Percentiles rank a stretch among this genome's conserved stretches.
Conservation (phyloP, 1,140 invertebrate species). For the Hyphantria cunea region DNA sequence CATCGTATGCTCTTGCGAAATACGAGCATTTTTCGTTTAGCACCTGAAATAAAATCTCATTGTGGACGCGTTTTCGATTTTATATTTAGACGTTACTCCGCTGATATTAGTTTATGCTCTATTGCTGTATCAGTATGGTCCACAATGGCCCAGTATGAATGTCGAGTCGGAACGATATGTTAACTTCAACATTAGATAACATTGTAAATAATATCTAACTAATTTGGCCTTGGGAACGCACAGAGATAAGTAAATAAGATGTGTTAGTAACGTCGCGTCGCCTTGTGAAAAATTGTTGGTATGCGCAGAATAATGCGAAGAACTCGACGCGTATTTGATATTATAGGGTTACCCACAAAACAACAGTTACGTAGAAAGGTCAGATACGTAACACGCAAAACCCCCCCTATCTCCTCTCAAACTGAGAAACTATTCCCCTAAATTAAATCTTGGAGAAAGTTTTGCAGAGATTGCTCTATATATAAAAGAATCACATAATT, state of each 20-base stretch:
- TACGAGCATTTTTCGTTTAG: too few relatives aligned
- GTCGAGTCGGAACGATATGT: conserved; percentile 1
- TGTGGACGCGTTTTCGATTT: conserved; percentile 23
- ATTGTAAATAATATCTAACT: conserved; percentile 46
- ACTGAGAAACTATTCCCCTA: too few relatives aligned
- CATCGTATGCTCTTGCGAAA: too few relatives aligned
- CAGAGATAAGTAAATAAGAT: conserved; percentile 38
- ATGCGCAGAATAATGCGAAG: conserved; percentile 8
- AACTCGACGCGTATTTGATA: conserved; percentile 1
- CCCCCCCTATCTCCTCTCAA: too few relatives aligned
- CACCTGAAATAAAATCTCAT: conserved; percentile 14
- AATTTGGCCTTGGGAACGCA: conserved; percentile 46
- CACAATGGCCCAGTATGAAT: background rate
- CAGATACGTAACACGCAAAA: too few relatives aligned
- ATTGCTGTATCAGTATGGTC: conserved; percentile 3
- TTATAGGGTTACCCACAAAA: too few relatives aligned
- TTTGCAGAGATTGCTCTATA: too few relatives aligned
- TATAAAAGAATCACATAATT: too few relatives aligned
- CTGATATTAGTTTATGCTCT: conserved; percentile 11
- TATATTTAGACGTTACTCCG: conserved; percentile 21
- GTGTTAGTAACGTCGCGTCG: conserved; percentile 13
- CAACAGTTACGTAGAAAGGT: too few relatives aligned
- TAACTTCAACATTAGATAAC: conserved; percentile 32
- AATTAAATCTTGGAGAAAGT: too few relatives aligned
- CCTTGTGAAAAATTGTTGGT: conserved; percentile 13